Evolutionary conservation across 2,113 vertebrate species (phyloP), one percentile per base, ranked within the genome.

Genomic region (Arenaria interpres): DNA sequence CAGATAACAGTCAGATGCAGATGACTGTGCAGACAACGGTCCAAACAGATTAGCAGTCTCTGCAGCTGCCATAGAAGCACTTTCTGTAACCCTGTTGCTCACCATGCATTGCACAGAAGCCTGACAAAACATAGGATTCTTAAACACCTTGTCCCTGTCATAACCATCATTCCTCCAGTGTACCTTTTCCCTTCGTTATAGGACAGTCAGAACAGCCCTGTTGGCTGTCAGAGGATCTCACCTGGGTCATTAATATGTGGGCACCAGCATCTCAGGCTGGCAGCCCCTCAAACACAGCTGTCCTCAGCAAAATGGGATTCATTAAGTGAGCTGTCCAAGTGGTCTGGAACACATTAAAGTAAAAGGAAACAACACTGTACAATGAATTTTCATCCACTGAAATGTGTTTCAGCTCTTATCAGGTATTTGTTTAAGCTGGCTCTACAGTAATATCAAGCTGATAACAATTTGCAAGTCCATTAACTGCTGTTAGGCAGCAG

Each of bases 321-420:
- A 93, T 95, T 96, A 92, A 74, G 66, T 57, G 64, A 83, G 77
- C 72, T 78, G 81, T 89, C 89, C 79, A 88, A 95, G 87, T 54
- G 69, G 82, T 95, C 95, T 94, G 97, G 96, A 97, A 96, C 41
- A 62, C 75, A 90, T 90, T 96, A 91, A 71, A 45, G 32, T 53
- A 85, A 95, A 91, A 85, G 39, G 80, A 93, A 92, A 81, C 60
- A 66, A 81, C 1, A 2, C 25, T 84, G n/a, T 81, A 84, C 71
- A 69, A 66, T 57, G 76, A 89, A 80, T 94, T 66, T 91, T 88
- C 76, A 77, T 84, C 41, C 74, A 84, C 74, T 91, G 75, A 82
- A 96, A 92, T 74, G 76, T 73, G 82, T 76, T 60, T 72, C 28
- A 24, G 56, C 1, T 17, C 81, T 96, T 96, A 97, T 90, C 82